Evolutionary conservation across 2,113 vertebrate species (phyloP), one percentile per base, ranked within the genome.

Genomic region (Bombycilla garrulus): DNA sequence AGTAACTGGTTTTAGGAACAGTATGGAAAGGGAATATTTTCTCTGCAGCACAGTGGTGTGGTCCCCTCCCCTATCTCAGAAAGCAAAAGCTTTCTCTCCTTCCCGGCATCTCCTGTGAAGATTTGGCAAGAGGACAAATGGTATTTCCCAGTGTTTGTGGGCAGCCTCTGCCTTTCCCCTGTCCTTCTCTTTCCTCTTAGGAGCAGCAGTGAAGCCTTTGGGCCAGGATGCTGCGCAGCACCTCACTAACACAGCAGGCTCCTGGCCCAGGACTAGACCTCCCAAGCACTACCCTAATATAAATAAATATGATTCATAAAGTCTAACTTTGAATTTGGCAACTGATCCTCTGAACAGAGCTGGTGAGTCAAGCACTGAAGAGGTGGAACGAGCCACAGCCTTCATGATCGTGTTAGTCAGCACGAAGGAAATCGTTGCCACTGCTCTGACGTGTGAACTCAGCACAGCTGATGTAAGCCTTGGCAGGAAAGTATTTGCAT

Each of bases 341-440:
- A 77, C 25, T 26, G 45, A 93, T 91, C 16, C 66, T 50, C 87
- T 50, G 79, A 77, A 87, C 38, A 26, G 82, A 85, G 81, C 83
- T 79, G 61, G 65, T 87, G 77, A 97, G 73, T 86, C 88, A 93
- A 69, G 61, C 89, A 69, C 77, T 81, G 82, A 91, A 90, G 57
- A 81, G 53, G 73, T 86, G 66, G 78, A 89, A 95, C 11, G 53
- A 91, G 58, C 18, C 71, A 62, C n/a, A 67, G 73, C 54, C 76
- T 66, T 36, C 69, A 18, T 25, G 81, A 28, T 65, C 3, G 0
- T 47, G 72, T 93, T 89, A 95, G 69, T 91, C 87, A 93, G 89
- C 81, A 64, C 0, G 1, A 40, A 81, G 84, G 81, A 64, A 92
- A 82, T 24, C 53, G 29, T 11, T 19, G 8, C 83, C 25, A 16